phyloP scores from a whole-genome alignment of 2,797 vertebrate genomes.

The Eulemur coronatus region DNA sequence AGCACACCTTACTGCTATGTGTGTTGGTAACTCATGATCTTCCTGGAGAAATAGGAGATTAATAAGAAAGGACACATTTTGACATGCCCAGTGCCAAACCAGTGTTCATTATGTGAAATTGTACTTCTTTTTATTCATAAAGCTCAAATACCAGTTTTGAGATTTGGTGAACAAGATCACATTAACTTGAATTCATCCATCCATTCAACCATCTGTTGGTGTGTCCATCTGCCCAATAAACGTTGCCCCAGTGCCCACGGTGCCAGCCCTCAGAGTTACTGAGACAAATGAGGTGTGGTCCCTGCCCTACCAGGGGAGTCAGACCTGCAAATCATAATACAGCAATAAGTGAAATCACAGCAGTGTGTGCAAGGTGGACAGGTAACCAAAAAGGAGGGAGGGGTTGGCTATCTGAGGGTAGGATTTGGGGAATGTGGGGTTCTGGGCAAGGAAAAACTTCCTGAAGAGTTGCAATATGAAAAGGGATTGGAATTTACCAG shows the following conservation, averaged over 20 bases:
- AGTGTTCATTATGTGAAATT: not conserved
- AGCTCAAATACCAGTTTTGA: conserved; percentile 20
- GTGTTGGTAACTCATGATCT: not conserved
- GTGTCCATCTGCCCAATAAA: conserved; percentile 60
- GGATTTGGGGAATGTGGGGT: not conserved
- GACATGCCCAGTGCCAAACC: not conserved
- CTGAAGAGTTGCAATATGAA: not conserved
- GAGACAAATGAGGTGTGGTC: not conserved
- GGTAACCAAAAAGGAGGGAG: not conserved
- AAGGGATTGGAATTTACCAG: conserved; percentile 12
- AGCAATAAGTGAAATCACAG: not conserved
- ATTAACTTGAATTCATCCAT: conserved; percentile 59
- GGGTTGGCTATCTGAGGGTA: not conserved
- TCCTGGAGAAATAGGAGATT: not conserved
- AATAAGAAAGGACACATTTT: not conserved
- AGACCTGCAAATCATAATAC: not conserved
- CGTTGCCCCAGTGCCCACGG: not conserved
- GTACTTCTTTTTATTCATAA: conserved; percentile 29
- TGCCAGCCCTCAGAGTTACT: not conserved
- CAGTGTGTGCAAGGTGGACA: not conserved
- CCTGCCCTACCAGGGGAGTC: not conserved
- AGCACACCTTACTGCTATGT: not conserved
- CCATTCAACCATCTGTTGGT: conserved; percentile 66
- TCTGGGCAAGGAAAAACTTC: not conserved
- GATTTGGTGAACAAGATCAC: conserved; percentile 48